Evolutionary conservation across 1,140 invertebrate species (phyloP), one percentile per base, ranked within the genome.

Genomic region (Drosophila albomicans): DNA sequence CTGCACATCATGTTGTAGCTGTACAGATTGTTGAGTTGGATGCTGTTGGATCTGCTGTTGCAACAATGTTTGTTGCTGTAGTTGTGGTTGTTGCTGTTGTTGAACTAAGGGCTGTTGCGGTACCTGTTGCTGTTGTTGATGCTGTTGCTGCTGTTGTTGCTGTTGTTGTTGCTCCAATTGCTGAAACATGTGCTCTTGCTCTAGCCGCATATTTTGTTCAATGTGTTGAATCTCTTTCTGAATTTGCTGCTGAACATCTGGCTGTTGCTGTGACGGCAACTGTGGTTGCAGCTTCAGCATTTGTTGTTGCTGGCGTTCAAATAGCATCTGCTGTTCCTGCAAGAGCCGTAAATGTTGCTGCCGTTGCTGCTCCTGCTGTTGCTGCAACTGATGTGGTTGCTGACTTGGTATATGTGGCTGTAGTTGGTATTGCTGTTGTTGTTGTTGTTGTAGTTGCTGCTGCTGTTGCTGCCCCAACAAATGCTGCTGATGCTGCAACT

Each of bases 231-330:
- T 25, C 20, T 25, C 20, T 25, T 25, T 25, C 20, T 25, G 20
- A 25, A 25, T 25, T 25, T 25, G 57, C 30, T 49, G 28, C 4
- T 58, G 43, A 11, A 15, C 5, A 7, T 41, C 16, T 3, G 25
- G 54, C 43, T 52, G 66, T 8, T 61, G 66, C n/a, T 61, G 56
- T 5, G 30, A 8, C 7, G 35, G 35, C 10, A 38, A 10, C 35
- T 38, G 35, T 38, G 35, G 35, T 4, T 38, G n/a, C n/a, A 38
- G 66, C 4, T 59, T 32, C 8, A 46, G 48, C 4, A 52, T 35
- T n/a, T 69, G 66, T 20, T 61, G 66, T 15, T 20, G 48, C 1
- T 69, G 67, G 20, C 15, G 35, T 25, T 25, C 1, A 62, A 58
- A 7, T 51, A 25, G 65, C 11, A 10, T n/a, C 6, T 54, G 35